These are phyloP conservation scores for Rhinoptilus africanus DNA, from an alignment of 2,113 vertebrate genomes.

Conservation along the genomic window DNA sequence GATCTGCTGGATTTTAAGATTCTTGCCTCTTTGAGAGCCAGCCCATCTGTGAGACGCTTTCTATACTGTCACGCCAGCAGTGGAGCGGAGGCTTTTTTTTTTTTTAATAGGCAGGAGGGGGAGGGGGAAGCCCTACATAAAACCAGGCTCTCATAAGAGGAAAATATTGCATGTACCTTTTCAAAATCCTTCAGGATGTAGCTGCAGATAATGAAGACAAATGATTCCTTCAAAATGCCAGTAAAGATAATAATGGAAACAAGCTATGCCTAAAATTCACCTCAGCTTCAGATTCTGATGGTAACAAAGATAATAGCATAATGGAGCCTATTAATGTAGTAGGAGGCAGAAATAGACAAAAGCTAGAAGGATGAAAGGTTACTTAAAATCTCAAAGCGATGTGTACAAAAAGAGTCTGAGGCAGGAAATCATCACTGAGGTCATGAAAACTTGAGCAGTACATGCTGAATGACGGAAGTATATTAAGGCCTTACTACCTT, in stretches of 20 bases:
- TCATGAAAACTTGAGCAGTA: background rate
- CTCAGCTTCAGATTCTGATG: background rate
- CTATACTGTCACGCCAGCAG: background rate
- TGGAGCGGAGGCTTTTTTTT: background rate
- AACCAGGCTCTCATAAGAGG: background rate
- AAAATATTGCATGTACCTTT: conserved; percentile 2
- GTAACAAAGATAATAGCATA: background rate
- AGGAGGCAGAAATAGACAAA: background rate
- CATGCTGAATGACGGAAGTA: background rate
- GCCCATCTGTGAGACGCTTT: background rate
- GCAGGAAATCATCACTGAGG: background rate
- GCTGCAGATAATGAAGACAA: conserved; percentile 43
- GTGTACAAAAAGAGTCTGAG: background rate
- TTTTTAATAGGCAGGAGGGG: background rate
- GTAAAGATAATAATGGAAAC: background rate
- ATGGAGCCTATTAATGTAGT: background rate
- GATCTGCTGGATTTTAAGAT: background rate
- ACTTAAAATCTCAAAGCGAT: background rate
- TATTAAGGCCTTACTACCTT: background rate
- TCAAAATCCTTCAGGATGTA: conserved; percentile 17
- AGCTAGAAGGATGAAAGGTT: background rate
- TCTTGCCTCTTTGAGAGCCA: background rate
- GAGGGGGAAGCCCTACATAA: background rate
- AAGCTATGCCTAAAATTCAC: background rate
- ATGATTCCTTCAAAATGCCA: conserved; percentile 5